phyloP scores from a whole-genome alignment of 1,140 invertebrate species.

The Brachionus koreanus region DNA sequence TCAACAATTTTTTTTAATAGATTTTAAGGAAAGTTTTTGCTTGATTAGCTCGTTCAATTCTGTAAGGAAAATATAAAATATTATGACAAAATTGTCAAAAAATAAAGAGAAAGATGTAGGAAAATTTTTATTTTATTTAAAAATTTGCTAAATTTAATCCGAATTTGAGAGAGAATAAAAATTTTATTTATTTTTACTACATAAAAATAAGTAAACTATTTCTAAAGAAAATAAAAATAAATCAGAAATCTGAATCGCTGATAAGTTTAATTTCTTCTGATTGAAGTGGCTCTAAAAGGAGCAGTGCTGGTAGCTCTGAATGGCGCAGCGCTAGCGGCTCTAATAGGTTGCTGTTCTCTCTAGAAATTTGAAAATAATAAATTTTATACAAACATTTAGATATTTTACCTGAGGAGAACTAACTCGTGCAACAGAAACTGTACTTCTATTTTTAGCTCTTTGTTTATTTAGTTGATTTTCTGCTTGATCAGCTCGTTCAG shows the following conservation, averaged over 20 bases:
- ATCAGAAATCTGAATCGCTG: not conserved
- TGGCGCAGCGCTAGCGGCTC: slow-evolving; percentile 18
- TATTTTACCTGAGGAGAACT: slow-evolving; percentile 8
- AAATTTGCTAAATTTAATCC: not conserved
- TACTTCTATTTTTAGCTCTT: slow-evolving; percentile 88
- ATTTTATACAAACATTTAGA: not conserved
- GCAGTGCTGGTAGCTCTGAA: not conserved
- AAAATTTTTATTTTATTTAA: too few relatives aligned
- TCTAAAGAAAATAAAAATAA: not conserved
- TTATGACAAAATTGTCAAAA: too few relatives aligned
- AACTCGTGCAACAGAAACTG: slow-evolving; percentile 49
- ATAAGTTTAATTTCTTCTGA: not conserved
- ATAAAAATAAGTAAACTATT: not conserved
- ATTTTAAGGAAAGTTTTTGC: too few relatives aligned
- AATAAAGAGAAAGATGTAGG: too few relatives aligned
- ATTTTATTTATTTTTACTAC: not conserved
- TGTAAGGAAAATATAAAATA: too few relatives aligned
- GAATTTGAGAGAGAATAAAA: not conserved
- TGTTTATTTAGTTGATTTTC: slow-evolving; percentile 96
- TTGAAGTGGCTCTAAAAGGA: not conserved
- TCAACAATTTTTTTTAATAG: too few relatives aligned
- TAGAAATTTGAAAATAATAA: not conserved
- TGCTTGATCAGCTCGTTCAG: slow-evolving; percentile 92
- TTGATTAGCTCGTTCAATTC: too few relatives aligned
- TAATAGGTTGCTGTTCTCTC: not conserved